phyloP scores from a whole-genome alignment of 2,888 invertebrate genomes.

The Augiades crinisus region DNA sequence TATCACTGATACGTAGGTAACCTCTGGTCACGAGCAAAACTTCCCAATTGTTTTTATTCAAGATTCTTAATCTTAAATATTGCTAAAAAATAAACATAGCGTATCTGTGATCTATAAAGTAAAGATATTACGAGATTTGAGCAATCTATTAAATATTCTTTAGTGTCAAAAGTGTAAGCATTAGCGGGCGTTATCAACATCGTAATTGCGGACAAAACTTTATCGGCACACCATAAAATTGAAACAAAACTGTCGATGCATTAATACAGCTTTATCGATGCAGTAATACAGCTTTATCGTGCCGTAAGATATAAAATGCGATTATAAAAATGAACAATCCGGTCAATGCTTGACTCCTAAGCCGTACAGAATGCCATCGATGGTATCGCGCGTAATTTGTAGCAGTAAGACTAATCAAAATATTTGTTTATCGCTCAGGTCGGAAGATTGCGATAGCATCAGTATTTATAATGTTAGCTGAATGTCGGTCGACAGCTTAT shows the following conservation, averaged over 20 bases:
- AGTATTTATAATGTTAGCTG: constrained; percentile 52
- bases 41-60: no score
- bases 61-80: no score
- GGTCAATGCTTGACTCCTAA: constrained; percentile 26
- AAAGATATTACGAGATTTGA: neutral
- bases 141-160: constrained; percentile 10
- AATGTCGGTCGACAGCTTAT: constrained; percentile 55
- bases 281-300: constrained; percentile 34
- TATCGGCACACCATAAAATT: constrained; percentile 67
- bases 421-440: constrained; percentile 59
- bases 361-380: constrained; percentile 37
- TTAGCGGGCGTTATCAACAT: constrained; percentile 60
- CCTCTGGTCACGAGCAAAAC: no score
- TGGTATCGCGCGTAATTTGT: constrained; percentile 65
- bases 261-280: constrained; percentile 35
- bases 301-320: constrained; percentile 22
- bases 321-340: constrained; percentile 24
- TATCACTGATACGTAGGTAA: no score
- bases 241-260: constrained; percentile 56
- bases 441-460: constrained; percentile 58
- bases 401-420: constrained; percentile 61
- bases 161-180: constrained; percentile 29
- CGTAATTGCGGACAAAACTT: constrained; percentile 64
- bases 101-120: no score
- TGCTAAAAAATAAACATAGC: no score